Base-by-base conservation (phyloP, 2,888 invertebrate genomes). In the Dinocampus coccinellae region DNA sequence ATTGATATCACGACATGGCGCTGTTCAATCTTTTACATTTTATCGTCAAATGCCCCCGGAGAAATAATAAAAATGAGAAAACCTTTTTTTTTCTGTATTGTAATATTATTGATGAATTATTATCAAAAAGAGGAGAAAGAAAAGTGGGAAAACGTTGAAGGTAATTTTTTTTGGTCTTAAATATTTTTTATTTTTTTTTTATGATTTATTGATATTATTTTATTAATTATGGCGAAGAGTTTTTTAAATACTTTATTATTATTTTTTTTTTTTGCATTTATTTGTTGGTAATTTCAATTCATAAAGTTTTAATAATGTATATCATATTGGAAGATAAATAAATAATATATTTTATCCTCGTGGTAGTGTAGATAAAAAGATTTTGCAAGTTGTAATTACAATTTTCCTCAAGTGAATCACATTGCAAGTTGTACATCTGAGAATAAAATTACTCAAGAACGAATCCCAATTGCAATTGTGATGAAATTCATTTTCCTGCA, bases 391-490 rank as follows among this genome's bases (percentile, higher is more conserved):
- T 24, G 26, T 13, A 24, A 24, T 24, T 26, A 55, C 26, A 13
- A 26, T 24, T 24, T 26, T 13, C 1, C 13, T 55, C 11, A 11
- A 55, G 1, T 55, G 22, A 13, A 13, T 3, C 26, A 55, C 16
- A 53, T 7, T 52, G 47, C 34, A 29, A 61, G 36, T 13, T 53
- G 33, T 13, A 36, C n/a, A 66, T 64, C 57, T 63, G 57, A 64
- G 70, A 71, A 67, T 74, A 75, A 75, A 76, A 76, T 76, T 73
- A 76, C 73, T 73, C 70, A 72, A 72, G 73, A 39, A 39, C 47
- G 72, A 73, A 75, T 75, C 73, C 75, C 61, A 29, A 42, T 20
- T 34, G 53, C 13, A 61, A 33, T 36, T 22, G 34, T 24, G 24
- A 26, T 24, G 55, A 26, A 55, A 55, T 55, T 24, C 13, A n/a